Evolutionary conservation across 2,113 vertebrate genomes (phyloP).

Genomic region (Pterophyllum scalare): DNA sequence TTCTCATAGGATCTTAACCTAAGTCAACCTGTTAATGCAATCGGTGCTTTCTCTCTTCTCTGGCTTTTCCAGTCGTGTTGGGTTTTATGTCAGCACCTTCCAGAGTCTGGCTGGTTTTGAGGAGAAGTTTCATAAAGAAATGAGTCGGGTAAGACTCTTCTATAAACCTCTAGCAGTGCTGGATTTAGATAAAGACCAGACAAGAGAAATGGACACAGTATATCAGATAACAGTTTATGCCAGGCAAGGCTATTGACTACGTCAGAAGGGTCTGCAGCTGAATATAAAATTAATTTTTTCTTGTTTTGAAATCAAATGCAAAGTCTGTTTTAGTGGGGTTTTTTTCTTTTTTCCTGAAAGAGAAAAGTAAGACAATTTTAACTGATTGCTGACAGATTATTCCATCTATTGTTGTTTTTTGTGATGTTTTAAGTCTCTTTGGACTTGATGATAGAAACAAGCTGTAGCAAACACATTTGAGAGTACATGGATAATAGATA

Average conservation of each 20-base stretch:
- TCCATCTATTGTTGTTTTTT: neutral
- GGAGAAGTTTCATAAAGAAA: constrained; percentile 99
- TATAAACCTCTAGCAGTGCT: neutral
- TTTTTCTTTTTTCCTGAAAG: neutral
- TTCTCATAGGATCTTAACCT: neutral
- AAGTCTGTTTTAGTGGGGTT: neutral
- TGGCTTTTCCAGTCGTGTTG: constrained; percentile 87
- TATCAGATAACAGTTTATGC: constrained; percentile 14
- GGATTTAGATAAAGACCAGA: constrained; percentile 11
- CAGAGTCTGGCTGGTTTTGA: constrained; percentile 97
- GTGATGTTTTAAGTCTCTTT: neutral
- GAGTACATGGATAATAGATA: constrained; percentile 3
- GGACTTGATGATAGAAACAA: neutral
- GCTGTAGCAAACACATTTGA: neutral
- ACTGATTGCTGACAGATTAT: neutral
- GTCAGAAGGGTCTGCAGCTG: neutral
- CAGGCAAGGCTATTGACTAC: neutral
- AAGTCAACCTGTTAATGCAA: neutral
- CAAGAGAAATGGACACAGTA: neutral
- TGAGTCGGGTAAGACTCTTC: constrained; percentile 88
- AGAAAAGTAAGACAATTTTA: constrained; percentile 11
- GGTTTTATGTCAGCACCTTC: constrained; percentile 99
- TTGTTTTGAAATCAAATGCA: neutral
- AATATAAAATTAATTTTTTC: neutral
- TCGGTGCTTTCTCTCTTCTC: constrained; percentile 24